These are phyloP conservation scores for Schlechtendalia chinensis DNA, from an alignment of 1,140 invertebrate genomes.

Conservation along the genomic window DNA sequence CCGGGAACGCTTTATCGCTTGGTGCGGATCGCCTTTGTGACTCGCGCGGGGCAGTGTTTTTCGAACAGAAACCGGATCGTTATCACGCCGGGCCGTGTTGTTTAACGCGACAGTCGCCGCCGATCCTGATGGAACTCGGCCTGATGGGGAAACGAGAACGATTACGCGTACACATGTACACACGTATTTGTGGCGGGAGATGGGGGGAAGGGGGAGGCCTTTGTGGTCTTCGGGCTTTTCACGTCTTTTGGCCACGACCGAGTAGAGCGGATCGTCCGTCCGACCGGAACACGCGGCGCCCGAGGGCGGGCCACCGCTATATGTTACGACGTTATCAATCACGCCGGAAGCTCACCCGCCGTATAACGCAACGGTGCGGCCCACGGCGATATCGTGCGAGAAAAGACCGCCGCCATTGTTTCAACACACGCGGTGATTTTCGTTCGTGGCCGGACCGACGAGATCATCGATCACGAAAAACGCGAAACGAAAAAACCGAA, in stretches of 20 bases:
- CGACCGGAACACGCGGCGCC: not conserved
- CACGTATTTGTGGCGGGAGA: not conserved
- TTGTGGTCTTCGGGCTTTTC: constrained; percentile 19
- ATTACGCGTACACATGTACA: not conserved
- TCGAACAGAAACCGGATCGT: too few species aligned
- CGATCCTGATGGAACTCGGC: too few species aligned
- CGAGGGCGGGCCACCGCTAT: not conserved
- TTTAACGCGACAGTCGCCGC: too few species aligned
- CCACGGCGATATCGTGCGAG: not conserved
- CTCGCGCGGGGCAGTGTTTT: too few species aligned
- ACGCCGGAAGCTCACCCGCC: not conserved
- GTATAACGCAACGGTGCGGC: too few species aligned
- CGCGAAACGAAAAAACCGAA: too few species aligned
- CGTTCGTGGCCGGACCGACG: too few species aligned
- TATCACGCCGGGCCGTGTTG: too few species aligned
- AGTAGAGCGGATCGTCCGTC: not conserved
- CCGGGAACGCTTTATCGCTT: not conserved
- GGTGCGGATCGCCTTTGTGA: too few species aligned
- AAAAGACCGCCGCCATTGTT: not conserved
- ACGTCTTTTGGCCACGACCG: not conserved
- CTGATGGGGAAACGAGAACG: too few species aligned
- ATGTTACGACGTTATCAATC: not conserved
- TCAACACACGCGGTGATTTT: too few species aligned
- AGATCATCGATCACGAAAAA: too few species aligned
- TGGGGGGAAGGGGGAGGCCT: not conserved